Evolutionary conservation across 2,113 vertebrate genomes (phyloP), one percentile per base, ranked within the genome.

Genomic region (Miniopterus natalensis): DNA sequence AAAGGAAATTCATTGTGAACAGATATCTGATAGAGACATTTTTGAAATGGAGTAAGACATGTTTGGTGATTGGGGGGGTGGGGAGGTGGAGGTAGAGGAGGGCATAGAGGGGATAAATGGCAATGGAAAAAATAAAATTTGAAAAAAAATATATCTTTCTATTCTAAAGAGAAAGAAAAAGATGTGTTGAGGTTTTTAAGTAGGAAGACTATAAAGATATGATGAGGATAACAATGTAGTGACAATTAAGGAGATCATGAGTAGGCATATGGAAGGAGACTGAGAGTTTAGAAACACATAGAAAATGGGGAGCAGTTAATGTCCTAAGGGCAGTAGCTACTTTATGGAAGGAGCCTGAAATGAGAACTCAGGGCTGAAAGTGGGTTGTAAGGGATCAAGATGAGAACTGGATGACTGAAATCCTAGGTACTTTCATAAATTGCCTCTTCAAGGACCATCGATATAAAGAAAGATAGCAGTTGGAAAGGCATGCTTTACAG

Each of bases 401-500:
- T 81, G 47, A 84, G 21, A 95, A 78, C 3, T 88, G 66, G 77
- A 55, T 85, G 23, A 49, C 49, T 84, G 89, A 97, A 87, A 92
- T 45, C 77, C 81, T 51, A 40, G 70, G 14, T 49, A n/a, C 53
- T 84, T 89, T 55, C 2, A 6, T 59, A 97, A 91, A 88, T 81
- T 95, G 71, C 59, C 92, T 95, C 81, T 95, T 84, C 10, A 42
- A 68, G 53, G 49, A 77, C 27, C 71, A 63, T 0, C 84, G 53
- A 66, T 90, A 84, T 25, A 73, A 65, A 75, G 74, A 78, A 55
- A 81, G 65, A 66, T 23, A 78, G 36, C 36, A 70, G 29, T 23
- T 70, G 47, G 51, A 90, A 74, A 83, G 20, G 6, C 57, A 65
- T 55, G 15, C 31, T 73, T 80, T 57, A 13, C 8, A 77, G 45